Evolutionary conservation across 1,140 invertebrate genomes (phyloP), one percentile per base, ranked within the genome.

Genomic region (Aleiodes sp.): DNA sequence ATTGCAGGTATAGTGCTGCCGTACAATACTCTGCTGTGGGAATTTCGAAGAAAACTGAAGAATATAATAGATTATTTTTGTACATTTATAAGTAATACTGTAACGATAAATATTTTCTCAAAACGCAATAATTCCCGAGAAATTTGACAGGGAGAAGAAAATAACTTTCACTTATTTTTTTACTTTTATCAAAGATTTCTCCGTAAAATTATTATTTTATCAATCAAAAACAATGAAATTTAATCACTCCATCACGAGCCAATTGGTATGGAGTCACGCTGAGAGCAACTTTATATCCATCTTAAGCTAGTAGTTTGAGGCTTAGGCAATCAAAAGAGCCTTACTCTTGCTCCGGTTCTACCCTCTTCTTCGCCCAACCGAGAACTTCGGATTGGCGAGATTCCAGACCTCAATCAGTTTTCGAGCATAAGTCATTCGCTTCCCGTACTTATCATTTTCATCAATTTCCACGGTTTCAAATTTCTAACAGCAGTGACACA

Each of bases 321-420:
- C 14, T 9, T 59, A 31, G 56, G 29, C 56, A 59, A 59, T 59
- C 56, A 52, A 59, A 59, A 59, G 56, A 59, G n/a, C 7, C 31
- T 33, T 33, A 2, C 2, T 10, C 12, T 33, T 0, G 1, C 12
- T 33, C 12, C 12, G 1, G 12, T 33, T 33, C 1, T 33, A 1
- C 2, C 12, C 1, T 33, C 12, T 33, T 33, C 12, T 33, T 33
- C 12, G 0, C 1, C 31, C 31, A 33, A 0, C 56, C n/a, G 28
- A 31, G n/a, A 29, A 59, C 56, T 59, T 59, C 28, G 26, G 28
- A 31, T 59, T 59, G 56, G 56, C 56, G 56, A 59, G 56, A 59
- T 59, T 59, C 56, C 56, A 59, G n/a, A 59, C 24, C 28, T n/a
- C 29, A 59, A 59, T 59, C 56, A 59, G 28, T 59, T 59, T 59